phyloP scores from a whole-genome alignment of 2,888 invertebrate species.

The Crematogaster levior region DNA sequence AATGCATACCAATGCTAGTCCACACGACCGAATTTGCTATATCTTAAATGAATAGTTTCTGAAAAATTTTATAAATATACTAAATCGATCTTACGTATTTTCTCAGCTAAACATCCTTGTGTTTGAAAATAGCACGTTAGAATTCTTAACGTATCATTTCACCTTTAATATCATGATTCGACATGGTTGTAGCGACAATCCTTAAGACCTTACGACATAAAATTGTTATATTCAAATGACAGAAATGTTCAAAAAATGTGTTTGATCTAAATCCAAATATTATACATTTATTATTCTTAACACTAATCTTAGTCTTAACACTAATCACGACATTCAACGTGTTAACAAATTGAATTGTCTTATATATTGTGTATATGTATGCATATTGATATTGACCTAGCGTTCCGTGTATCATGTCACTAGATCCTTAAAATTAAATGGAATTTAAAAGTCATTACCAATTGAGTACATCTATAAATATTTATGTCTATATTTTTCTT shows the following conservation, averaged over 20 bases:
- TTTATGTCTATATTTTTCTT: neutral
- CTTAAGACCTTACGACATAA: too few species aligned
- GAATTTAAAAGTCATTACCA: slow-evolving; percentile 68
- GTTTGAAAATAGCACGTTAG: too few species aligned
- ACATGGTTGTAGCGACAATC: too few species aligned
- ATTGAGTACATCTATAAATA: slow-evolving; percentile 6
- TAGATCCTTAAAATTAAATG: slow-evolving; percentile 50
- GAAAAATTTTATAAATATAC: too few species aligned
- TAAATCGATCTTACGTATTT: too few species aligned
- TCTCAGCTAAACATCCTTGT: too few species aligned
- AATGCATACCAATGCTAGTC: too few species aligned
- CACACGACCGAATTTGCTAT: too few species aligned
- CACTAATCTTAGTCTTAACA: too few species aligned
- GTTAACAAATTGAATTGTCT: neutral
- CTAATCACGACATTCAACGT: slow-evolving; percentile 22
- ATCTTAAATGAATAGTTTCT: too few species aligned
- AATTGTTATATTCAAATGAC: neutral
- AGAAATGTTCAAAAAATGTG: neutral
- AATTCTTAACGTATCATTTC: too few species aligned
- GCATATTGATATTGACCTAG: neutral
- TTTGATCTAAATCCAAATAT: neutral
- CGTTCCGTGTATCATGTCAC: neutral
- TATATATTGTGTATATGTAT: neutral
- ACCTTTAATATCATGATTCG: too few species aligned
- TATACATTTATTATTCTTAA: neutral